These are phyloP conservation scores for Pseudomugil gertrudae DNA, from an alignment of 2,797 vertebrate species.

Conservation along the genomic window DNA sequence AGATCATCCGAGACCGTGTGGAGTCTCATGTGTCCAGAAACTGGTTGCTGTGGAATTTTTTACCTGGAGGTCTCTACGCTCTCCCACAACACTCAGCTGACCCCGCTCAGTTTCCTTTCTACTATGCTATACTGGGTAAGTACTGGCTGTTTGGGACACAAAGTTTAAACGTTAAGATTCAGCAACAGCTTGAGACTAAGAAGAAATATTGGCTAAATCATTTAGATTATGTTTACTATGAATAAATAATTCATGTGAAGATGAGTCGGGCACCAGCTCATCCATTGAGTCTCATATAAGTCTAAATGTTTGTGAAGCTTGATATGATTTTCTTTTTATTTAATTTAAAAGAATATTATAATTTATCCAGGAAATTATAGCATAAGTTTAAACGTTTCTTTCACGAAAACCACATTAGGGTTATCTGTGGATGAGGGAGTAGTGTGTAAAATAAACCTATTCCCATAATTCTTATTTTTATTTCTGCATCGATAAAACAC, in stretches of 20 bases:
- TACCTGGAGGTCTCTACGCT: conserved; percentile 82
- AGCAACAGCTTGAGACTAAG: background rate
- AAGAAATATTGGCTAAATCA: background rate
- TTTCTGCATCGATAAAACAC: too few relatives aligned
- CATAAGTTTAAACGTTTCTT: too few relatives aligned
- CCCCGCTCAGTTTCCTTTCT: conserved; percentile 82
- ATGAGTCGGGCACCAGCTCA: too few relatives aligned
- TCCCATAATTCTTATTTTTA: too few relatives aligned
- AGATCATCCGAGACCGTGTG: conserved; percentile 85
- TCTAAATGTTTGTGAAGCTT: too few relatives aligned
- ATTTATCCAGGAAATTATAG: too few relatives aligned
- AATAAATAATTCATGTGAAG: background rate
- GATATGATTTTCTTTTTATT: too few relatives aligned
- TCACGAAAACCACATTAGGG: too few relatives aligned
- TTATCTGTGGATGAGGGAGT: too few relatives aligned
- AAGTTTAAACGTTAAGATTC: background rate
- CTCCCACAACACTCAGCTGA: conserved; percentile 84
- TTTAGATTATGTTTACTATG: background rate
- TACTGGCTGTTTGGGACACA: background rate
- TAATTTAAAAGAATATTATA: too few relatives aligned
- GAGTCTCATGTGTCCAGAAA: conserved; percentile 80
- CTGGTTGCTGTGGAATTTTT: conserved; percentile 82
- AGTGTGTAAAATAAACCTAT: too few relatives aligned
- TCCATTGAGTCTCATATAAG: too few relatives aligned
- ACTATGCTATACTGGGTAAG: conserved; percentile 83